These are phyloP conservation scores for Paramormyrops kingsleyae DNA, from an alignment of 2,113 vertebrate species.

Conservation along the genomic window DNA sequence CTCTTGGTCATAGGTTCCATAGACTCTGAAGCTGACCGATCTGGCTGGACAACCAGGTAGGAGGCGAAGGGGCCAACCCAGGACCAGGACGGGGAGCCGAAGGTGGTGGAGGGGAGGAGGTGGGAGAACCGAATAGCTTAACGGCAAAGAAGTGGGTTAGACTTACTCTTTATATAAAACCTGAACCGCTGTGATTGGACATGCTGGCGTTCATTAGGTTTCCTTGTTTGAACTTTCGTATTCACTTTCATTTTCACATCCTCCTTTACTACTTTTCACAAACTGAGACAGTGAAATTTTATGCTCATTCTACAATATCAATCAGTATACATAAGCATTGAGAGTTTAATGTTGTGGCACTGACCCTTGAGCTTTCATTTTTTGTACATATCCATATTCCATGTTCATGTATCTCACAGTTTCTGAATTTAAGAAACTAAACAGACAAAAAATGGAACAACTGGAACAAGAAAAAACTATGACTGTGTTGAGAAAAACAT, in stretches of 20 bases:
- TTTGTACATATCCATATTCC: neutral
- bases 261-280: constrained; percentile 25
- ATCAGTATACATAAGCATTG: constrained; percentile 14
- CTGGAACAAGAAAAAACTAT: neutral
- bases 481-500: neutral
- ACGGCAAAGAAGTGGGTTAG: no score
- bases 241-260: neutral
- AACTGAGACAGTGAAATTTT: neutral
- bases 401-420: neutral
- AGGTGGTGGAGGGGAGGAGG: no score
- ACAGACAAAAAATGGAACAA: neutral
- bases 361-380: neutral
- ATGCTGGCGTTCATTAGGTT: no score
- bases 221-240: no score
- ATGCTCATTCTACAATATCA: neutral
- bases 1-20: no score
- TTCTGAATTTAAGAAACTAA: neutral
- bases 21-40: no score
- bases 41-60: no score
- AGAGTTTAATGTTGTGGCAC: constrained; percentile 7
- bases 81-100: no score
- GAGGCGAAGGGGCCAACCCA: no score
- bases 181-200: no score
- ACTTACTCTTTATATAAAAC: no score
- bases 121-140: no score